Evolutionary conservation across 1,140 invertebrate species (phyloP).

Genomic region (Saxidomus purpurata): DNA sequence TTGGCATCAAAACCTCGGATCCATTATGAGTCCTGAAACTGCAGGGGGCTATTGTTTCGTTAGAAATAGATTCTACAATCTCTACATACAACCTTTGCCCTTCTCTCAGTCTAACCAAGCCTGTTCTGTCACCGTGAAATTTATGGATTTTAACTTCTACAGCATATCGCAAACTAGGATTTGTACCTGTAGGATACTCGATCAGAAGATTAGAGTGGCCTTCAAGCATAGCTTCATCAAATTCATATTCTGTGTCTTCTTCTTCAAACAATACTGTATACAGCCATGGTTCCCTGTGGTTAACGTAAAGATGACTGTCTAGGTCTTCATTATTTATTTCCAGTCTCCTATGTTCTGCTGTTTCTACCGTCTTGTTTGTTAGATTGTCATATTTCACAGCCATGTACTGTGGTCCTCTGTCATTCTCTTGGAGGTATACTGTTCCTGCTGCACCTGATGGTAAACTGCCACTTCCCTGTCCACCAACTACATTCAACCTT

Average conservation of each 20-base stretch:
- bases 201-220: constrained; percentile 79
- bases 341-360: constrained; percentile 72
- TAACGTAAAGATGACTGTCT: constrained; percentile 74
- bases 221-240: constrained; percentile 78
- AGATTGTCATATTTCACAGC: constrained; percentile 79
- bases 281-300: constrained; percentile 78
- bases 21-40: constrained; percentile 78
- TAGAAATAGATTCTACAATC: constrained; percentile 76
- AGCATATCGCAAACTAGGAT: neutral
- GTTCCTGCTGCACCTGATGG: constrained; percentile 81
- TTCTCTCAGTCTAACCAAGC: constrained; percentile 75
- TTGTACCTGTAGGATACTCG: constrained; percentile 73
- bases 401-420: constrained; percentile 79
- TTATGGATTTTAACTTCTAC: constrained; percentile 75
- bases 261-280: constrained; percentile 77
- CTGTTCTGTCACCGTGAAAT: constrained; percentile 79
- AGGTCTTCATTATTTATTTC: constrained; percentile 78
- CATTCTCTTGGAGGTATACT: constrained; percentile 79
- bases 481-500: constrained; percentile 73
- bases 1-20: constrained; percentile 78
- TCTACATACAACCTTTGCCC: constrained; percentile 78
- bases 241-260: constrained; percentile 72
- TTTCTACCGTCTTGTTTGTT: constrained; percentile 58
- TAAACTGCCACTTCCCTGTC: constrained; percentile 65
- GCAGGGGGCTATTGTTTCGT: constrained; percentile 80